These are phyloP conservation scores for Scrobipalpa atriplicella DNA, from an alignment of 2,888 invertebrate genomes.

Conservation along the genomic window DNA sequence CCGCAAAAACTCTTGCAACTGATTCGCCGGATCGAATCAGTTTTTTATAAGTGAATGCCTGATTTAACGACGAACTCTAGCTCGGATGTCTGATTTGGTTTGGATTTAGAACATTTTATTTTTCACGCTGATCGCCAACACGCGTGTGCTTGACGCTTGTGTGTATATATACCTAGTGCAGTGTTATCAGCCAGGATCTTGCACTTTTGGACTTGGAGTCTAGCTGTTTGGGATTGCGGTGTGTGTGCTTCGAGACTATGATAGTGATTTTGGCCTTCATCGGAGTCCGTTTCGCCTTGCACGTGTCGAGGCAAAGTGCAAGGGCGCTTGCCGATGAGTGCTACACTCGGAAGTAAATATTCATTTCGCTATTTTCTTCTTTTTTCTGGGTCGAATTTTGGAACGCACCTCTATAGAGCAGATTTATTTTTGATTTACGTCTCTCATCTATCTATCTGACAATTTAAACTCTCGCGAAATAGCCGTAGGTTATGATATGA, in stretches of 20 bases:
- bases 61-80: background rate
- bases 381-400: constrained; percentile 3
- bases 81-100: constrained; percentile 4
- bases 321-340: constrained; percentile 76
- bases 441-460: background rate
- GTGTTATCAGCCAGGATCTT: constrained; percentile 12
- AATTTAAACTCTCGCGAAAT: background rate
- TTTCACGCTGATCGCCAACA: background rate
- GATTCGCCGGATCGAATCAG: constrained; percentile 11
- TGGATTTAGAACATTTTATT: constrained; percentile 20
- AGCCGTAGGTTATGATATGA: background rate
- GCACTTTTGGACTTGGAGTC: background rate
- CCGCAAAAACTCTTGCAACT: background rate
- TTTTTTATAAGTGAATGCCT: background rate
- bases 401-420: constrained; percentile 2
- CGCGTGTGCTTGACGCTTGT: constrained; percentile 15
- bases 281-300: constrained; percentile 72
- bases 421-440: background rate
- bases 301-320: constrained; percentile 76
- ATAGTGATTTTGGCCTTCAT: constrained; percentile 76
- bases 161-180: constrained; percentile 22
- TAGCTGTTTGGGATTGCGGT: constrained; percentile 22
- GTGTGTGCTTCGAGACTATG: constrained; percentile 57
- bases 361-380: background rate
- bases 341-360: constrained; percentile 76